These are phyloP conservation scores for Allobates femoralis DNA, from an alignment of 2,797 vertebrate species.

Conservation along the genomic window DNA sequence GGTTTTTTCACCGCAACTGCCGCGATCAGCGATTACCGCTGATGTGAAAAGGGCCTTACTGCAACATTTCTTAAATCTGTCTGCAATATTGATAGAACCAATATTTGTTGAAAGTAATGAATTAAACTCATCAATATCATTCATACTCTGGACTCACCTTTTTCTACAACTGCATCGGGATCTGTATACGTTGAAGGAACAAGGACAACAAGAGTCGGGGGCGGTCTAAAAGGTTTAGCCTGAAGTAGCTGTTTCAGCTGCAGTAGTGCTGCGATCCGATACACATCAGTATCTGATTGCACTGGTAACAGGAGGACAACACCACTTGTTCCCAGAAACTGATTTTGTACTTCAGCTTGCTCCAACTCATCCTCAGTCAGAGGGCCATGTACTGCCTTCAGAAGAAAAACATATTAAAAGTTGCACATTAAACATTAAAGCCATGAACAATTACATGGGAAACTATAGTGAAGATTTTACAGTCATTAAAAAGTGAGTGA, in stretches of 20 bases:
- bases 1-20: too few relatives aligned
- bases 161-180: constrained; percentile 75
- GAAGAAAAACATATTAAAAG: not conserved
- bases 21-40: too few relatives aligned
- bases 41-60: too few relatives aligned
- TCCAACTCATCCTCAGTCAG: constrained; percentile 78
- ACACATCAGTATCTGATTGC: constrained; percentile 75
- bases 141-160: constrained; percentile 74
- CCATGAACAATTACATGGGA: not conserved
- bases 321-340: constrained; percentile 86
- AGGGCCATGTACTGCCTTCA: constrained; percentile 81
- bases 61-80: too few relatives aligned
- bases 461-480: not conserved
- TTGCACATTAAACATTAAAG: not conserved
- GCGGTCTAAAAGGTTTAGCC: constrained; percentile 82
- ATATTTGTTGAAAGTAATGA: too few relatives aligned
- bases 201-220: constrained; percentile 85
- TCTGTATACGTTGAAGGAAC: constrained; percentile 73
- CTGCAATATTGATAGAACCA: too few relatives aligned
- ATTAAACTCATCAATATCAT: not conserved
- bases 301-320: constrained; percentile 86
- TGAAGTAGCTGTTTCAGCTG: constrained; percentile 92
- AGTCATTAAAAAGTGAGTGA: not conserved
- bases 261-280: constrained; percentile 87
- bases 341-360: constrained; percentile 77